These are phyloP conservation scores for Prionace glauca DNA, from an alignment of 2,797 vertebrate genomes.

Conservation along the genomic window DNA sequence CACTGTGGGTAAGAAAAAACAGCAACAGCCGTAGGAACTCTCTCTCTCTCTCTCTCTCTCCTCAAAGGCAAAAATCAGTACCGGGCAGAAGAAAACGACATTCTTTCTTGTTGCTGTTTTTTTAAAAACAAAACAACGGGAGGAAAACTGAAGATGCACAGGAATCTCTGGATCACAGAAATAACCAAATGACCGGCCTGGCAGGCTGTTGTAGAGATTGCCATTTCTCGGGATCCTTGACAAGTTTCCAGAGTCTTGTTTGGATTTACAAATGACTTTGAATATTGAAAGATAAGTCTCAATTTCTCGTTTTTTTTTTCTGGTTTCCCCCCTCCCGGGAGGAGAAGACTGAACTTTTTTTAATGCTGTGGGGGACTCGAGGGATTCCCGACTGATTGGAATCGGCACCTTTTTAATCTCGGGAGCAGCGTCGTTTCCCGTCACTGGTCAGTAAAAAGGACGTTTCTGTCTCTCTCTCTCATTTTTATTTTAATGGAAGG, in stretches of 20 bases:
- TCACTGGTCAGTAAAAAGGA: neutral
- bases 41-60: neutral
- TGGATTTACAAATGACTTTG: slow-evolving; percentile 38
- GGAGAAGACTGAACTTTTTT: neutral
- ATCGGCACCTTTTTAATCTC: neutral
- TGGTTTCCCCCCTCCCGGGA: neutral
- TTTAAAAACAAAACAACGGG: too few relatives aligned
- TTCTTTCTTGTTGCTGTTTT: too few relatives aligned
- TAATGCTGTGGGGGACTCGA: neutral
- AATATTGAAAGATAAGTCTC: neutral
- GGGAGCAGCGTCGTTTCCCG: neutral
- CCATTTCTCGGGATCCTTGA: neutral
- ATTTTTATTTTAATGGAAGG: neutral
- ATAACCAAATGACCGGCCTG: neutral
- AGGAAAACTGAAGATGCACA: too few relatives aligned
- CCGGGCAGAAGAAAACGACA: neutral
- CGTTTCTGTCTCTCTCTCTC: neutral
- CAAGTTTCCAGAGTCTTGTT: neutral
- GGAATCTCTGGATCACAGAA: too few relatives aligned
- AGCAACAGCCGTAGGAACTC: neutral
- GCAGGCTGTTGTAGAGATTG: neutral
- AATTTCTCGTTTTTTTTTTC: neutral
- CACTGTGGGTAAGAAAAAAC: neutral
- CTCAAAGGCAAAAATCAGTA: neutral
- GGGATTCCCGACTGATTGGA: neutral